Percentiles rank a stretch among this genome's conserved stretches.
phyloP scores from a whole-genome alignment of 2,888 invertebrate genomes.

The Nomada ruficornis region DNA sequence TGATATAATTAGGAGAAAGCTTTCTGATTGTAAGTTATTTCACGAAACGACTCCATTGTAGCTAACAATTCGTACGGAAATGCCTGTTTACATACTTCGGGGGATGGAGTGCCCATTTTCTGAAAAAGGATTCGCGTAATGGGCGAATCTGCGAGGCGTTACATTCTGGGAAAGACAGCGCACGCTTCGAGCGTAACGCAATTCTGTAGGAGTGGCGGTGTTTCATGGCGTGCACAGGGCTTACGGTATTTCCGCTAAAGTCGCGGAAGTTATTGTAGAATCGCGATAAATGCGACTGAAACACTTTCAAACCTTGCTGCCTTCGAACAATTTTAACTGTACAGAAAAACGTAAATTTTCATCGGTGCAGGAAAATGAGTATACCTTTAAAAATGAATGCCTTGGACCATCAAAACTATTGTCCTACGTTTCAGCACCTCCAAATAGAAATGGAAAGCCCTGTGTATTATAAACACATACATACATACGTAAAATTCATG shows the following conservation, averaged over 20 bases:
- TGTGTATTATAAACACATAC: too few relatives aligned
- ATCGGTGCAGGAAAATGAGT: too few relatives aligned
- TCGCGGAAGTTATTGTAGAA: constrained; percentile 18
- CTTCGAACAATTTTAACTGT: too few relatives aligned
- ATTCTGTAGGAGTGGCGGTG: constrained; percentile 63
- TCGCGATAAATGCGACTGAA: constrained; percentile 37
- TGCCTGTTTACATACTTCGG: neutral
- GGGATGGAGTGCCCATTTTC: constrained; percentile 3
- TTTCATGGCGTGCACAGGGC: constrained; percentile 51
- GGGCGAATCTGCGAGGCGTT: constrained; percentile 67
- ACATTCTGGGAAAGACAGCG: constrained; percentile 65
- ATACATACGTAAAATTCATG: too few relatives aligned
- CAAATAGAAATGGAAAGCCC: neutral
- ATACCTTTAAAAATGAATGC: neutral
- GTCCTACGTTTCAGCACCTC: neutral
- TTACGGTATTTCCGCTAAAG: constrained; percentile 43
- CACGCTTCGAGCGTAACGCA: constrained; percentile 63
- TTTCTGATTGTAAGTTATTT: too few relatives aligned
- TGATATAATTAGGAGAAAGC: too few relatives aligned
- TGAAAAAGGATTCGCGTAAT: constrained; percentile 61
- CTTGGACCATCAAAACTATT: neutral
- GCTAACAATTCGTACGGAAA: too few relatives aligned
- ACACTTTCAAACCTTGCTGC: constrained; percentile 12
- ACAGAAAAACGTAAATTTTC: too few relatives aligned
- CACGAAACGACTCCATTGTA: too few relatives aligned